Percentiles rank a stretch among this genome's conserved stretches.
Evolutionary conservation across 2,888 invertebrate species (phyloP).

Genomic region (Stenotaenia linearis): DNA sequence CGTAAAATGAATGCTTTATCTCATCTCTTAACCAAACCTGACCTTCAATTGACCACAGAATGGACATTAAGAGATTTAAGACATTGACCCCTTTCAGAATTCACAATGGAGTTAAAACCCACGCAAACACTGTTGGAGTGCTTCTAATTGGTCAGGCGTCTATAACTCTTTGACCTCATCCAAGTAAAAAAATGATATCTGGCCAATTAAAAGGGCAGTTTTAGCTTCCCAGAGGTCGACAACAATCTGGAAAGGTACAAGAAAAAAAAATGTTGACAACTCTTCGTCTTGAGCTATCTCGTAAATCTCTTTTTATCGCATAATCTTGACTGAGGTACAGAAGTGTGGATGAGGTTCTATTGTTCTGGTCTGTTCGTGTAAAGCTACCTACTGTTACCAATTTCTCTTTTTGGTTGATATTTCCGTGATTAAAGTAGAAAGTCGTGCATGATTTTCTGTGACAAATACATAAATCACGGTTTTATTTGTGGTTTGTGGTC

Average conservation of each 20-base stretch:
- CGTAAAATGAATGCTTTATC: background rate
- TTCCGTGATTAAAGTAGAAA: background rate
- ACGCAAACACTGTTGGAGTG: background rate
- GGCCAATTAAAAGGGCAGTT: background rate
- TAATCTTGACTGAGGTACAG: background rate
- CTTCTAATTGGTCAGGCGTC: background rate
- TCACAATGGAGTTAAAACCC: conserved; percentile 13
- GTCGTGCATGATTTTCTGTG: background rate
- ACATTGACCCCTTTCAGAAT: conserved; percentile 12
- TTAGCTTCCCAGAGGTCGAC: background rate
- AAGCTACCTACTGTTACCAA: background rate
- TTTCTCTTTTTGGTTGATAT: background rate
- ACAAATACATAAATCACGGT: too few species aligned
- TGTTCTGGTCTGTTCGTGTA: background rate
- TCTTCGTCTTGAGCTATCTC: background rate
- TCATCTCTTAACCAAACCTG: background rate
- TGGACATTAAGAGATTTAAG: background rate
- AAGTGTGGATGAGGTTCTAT: background rate
- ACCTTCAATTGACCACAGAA: conserved; percentile 11
- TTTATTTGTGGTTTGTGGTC: too few species aligned
- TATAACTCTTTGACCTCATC: conserved; percentile 1
- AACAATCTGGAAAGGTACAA: background rate
- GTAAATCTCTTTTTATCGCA: background rate
- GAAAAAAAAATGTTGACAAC: background rate
- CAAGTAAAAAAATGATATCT: background rate